Percentiles rank a stretch among this genome's conserved stretches.
These are phyloP conservation scores for Saimiri boliviensis DNA, from an alignment of 2,113 vertebrate species.

Conservation along the genomic window DNA sequence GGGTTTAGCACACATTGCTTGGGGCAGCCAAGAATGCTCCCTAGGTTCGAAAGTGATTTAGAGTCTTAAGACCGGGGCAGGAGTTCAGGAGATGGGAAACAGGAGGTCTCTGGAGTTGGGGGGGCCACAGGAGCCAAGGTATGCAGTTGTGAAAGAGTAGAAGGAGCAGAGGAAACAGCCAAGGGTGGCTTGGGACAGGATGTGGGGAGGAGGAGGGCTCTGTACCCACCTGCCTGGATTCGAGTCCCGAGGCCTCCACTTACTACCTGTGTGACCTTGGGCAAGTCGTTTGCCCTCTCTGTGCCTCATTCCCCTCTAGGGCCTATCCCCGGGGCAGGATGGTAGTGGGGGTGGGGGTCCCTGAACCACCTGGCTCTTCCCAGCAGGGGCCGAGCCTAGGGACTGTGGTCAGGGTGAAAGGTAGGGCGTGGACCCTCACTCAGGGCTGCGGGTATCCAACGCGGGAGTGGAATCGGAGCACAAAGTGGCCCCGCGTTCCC, in stretches of 20 bases:
- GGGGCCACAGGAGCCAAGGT: not conserved
- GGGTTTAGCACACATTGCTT: not conserved
- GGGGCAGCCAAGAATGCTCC: not conserved
- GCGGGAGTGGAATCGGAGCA: not conserved
- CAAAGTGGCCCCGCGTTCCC: not conserved
- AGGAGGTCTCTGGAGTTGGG: not conserved
- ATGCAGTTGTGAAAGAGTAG: not conserved
- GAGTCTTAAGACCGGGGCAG: not conserved
- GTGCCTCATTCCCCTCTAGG: not conserved
- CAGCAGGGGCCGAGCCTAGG: not conserved
- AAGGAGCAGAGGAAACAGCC: not conserved
- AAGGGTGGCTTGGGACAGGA: not conserved
- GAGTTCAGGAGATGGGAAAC: not conserved
- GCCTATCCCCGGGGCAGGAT: not conserved
- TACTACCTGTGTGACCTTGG: not conserved
- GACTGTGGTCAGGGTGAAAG: conserved; percentile 3
- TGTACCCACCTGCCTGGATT: not conserved
- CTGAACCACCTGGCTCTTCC: not conserved
- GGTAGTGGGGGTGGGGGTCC: not conserved
- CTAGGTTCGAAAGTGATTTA: not conserved
- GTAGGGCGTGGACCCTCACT: not conserved
- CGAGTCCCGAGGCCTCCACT: not conserved
- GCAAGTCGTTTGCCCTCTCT: not conserved
- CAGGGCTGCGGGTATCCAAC: conserved; percentile 19
- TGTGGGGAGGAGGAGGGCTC: not conserved